phyloP scores from a whole-genome alignment of 2,113 vertebrate genomes.

The Poicephalus gulielmi region DNA sequence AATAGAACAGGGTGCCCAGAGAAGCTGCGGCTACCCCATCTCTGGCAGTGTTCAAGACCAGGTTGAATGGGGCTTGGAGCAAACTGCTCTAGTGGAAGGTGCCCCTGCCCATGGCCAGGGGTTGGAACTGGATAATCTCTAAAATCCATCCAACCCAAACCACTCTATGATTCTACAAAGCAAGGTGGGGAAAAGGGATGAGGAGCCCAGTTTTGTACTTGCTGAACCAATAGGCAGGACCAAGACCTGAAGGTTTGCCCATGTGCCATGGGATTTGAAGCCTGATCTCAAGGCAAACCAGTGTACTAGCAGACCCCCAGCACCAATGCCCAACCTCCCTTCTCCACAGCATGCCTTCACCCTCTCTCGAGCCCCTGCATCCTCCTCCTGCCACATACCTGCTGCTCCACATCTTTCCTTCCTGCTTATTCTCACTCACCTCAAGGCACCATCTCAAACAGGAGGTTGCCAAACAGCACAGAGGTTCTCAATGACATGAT shows the following conservation, averaged over 20 bases:
- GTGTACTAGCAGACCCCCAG: not conserved
- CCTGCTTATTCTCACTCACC: not conserved
- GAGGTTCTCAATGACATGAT: accelerated
- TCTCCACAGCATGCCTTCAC: not conserved
- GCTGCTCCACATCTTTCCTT: not conserved
- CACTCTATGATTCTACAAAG: not conserved
- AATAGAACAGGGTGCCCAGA: not conserved
- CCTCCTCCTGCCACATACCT: not conserved
- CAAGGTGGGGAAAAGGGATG: not conserved
- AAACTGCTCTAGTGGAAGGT: not conserved
- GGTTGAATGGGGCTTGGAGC: not conserved
- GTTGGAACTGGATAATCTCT: not conserved
- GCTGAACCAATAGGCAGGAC: not conserved
- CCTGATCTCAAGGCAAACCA: not conserved
- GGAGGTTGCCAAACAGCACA: not conserved
- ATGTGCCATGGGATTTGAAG: not conserved
- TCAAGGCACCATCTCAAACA: not conserved
- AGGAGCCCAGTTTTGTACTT: not conserved
- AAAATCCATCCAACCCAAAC: not conserved
- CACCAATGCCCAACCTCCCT: not conserved
- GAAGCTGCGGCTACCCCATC: not conserved
- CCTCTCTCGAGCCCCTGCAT: accelerated
- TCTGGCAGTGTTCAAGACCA: not conserved
- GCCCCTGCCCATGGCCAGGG: not conserved
- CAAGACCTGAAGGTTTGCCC: not conserved